A percentile compares a stretch with the other conserved stretches of the same genome.
Evolutionary conservation across 2,797 vertebrate species (phyloP).

Genomic region (Xenentodon cancila): DNA sequence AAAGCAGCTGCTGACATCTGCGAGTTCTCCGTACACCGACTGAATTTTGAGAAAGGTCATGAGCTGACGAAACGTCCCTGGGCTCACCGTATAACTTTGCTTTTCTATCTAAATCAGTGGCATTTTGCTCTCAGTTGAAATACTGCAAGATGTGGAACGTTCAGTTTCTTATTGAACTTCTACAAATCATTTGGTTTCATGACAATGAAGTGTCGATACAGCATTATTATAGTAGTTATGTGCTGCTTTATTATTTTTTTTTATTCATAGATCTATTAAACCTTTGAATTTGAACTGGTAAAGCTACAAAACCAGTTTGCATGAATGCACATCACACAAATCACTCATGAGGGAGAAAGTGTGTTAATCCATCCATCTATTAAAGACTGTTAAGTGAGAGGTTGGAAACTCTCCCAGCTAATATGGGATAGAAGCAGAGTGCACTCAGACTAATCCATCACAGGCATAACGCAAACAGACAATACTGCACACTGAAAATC

Average conservation of each 20-base stretch:
- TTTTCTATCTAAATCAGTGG: constrained; percentile 13
- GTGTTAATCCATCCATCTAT: too few species aligned
- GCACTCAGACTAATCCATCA: not conserved
- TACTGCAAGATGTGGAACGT: not conserved
- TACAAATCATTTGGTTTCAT: too few species aligned
- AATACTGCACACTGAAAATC: not conserved
- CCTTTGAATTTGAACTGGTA: too few species aligned
- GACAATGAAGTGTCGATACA: too few species aligned
- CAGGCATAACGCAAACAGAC: not conserved
- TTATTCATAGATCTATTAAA: too few species aligned
- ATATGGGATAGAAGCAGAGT: not conserved
- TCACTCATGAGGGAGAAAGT: too few species aligned
- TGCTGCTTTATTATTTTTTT: too few species aligned
- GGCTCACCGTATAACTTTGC: constrained; percentile 3
- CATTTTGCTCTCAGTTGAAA: constrained; percentile 11
- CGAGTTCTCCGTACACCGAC: constrained; percentile 24
- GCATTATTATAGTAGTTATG: too few species aligned
- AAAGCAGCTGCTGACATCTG: constrained; percentile 40
- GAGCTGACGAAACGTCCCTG: constrained; percentile 20
- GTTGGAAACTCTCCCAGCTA: not conserved
- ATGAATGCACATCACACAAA: too few species aligned
- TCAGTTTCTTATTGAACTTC: too few species aligned
- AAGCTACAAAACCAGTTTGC: too few species aligned
- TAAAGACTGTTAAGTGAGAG: too few species aligned
- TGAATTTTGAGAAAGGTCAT: constrained; percentile 40